A percentile compares a stretch with the other conserved stretches of the same genome.
Conservation (phyloP, 2,113 vertebrate genomes). For the Elgaria multicarinata region DNA sequence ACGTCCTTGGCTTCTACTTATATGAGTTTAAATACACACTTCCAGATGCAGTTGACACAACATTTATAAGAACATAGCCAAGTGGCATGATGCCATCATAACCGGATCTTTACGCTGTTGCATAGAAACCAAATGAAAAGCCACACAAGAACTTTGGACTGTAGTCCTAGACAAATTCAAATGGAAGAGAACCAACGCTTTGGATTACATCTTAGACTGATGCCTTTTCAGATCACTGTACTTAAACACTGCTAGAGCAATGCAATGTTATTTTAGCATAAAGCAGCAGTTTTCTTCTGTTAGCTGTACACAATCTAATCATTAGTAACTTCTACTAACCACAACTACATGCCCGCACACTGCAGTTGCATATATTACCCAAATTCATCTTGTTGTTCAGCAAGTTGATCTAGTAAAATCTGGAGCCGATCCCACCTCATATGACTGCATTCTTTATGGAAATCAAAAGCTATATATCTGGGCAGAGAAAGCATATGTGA, state of each 20-base stretch:
- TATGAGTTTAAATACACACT: neutral
- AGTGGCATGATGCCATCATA: neutral
- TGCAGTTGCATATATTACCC: slow-evolving; percentile 77
- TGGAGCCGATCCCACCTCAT: slow-evolving; percentile 96
- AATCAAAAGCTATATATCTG: slow-evolving; percentile 94
- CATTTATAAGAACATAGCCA: neutral
- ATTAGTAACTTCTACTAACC: slow-evolving; percentile 19
- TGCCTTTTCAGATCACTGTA: neutral
- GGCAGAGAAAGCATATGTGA: slow-evolving; percentile 39
- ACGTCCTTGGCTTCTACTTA: neutral
- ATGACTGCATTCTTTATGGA: slow-evolving; percentile 94
- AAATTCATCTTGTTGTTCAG: slow-evolving; percentile 91
- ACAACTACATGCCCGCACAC: neutral
- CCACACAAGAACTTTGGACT: neutral
- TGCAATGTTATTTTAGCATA: neutral
- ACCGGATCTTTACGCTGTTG: neutral
- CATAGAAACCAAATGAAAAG: neutral
- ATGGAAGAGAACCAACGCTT: neutral
- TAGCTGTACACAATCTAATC: neutral
- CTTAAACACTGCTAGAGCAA: neutral
- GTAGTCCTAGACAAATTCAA: neutral
- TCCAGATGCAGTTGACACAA: neutral
- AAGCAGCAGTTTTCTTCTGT: neutral
- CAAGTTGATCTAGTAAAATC: slow-evolving; percentile 87
- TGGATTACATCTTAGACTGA: neutral